phyloP scores from a whole-genome alignment of 30 jellyfish, hydroid and myxozoan species.

The Aurelia sp. region DNA sequence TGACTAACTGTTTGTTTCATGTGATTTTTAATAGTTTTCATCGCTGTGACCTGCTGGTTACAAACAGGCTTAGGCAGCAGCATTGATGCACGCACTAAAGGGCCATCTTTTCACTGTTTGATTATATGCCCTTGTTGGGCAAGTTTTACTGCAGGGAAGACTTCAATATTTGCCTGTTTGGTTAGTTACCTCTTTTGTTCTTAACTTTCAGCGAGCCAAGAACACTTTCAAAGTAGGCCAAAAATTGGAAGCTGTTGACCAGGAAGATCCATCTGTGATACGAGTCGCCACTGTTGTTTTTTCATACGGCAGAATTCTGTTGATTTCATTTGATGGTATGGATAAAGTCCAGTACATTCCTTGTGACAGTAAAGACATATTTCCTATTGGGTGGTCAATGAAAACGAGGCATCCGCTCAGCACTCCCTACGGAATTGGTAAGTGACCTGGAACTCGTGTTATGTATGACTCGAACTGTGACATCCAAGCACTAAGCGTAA shows the following conservation, averaged over 20 bases:
- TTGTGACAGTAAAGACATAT: constrained; percentile 74
- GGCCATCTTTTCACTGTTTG: too few species aligned
- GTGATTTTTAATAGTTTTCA: too few species aligned
- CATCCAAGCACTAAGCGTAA: too few species aligned
- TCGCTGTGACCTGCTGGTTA: too few species aligned
- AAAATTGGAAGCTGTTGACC: constrained; percentile 93
- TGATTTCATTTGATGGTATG: constrained; percentile 85
- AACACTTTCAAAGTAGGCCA: constrained; percentile 76
- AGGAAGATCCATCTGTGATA: constrained; percentile 74
- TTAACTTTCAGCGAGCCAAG: constrained; percentile 64
- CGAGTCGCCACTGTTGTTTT: constrained; percentile 87
- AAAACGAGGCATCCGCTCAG: constrained; percentile 82
- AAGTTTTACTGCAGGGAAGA: too few species aligned
- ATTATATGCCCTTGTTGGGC: too few species aligned
- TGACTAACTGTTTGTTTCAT: too few species aligned
- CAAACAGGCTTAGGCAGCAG: too few species aligned
- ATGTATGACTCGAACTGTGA: too few species aligned
- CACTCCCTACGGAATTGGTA: constrained; percentile 90
- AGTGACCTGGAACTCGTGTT: not conserved
- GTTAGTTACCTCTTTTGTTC: not conserved
- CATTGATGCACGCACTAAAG: too few species aligned
- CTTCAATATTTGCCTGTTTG: too few species aligned
- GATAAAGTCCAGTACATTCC: constrained; percentile 77
- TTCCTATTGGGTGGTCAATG: constrained; percentile 93
- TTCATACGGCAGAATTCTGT: constrained; percentile 79